phyloP scores from a whole-genome alignment of 2,888 invertebrate genomes.

The Zhengitettix transpicula region DNA sequence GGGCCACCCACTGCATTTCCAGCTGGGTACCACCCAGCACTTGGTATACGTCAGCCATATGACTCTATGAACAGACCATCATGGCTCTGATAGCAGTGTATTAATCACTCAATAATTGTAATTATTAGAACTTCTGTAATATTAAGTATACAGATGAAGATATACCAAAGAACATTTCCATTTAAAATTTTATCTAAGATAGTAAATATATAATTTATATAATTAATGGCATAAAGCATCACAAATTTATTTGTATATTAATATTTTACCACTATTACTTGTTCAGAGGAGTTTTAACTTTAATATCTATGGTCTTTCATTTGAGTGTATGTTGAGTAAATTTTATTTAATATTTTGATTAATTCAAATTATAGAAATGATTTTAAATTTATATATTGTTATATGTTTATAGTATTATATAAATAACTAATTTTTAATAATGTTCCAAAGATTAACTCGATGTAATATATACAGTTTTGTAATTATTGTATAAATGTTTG shows the following conservation, averaged over 20 bases:
- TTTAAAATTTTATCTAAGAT: background rate
- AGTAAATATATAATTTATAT: background rate
- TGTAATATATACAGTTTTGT: background rate
- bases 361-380: no score
- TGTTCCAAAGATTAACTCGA: background rate
- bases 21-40: constrained; percentile 40
- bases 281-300: background rate
- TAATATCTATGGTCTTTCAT: background rate
- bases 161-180: background rate
- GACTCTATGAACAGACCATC: constrained; percentile 49
- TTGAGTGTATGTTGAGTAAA: background rate
- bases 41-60: constrained; percentile 55
- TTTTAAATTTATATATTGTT: background rate
- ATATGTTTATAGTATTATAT: background rate
- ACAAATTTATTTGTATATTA: background rate
- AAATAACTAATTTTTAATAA: background rate
- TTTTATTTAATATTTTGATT: background rate
- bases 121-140: no score
- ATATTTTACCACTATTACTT: background rate
- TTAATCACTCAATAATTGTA: no score
- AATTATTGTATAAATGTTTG: background rate
- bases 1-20: constrained; percentile 33
- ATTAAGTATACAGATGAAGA: background rate
- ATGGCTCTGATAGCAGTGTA: constrained; percentile 29
- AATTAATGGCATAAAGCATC: background rate